A percentile compares a stretch with the other conserved stretches of the same genome.
phyloP scores from a whole-genome alignment of 2,888 invertebrate genomes.

The Phlogophora meticulosa region DNA sequence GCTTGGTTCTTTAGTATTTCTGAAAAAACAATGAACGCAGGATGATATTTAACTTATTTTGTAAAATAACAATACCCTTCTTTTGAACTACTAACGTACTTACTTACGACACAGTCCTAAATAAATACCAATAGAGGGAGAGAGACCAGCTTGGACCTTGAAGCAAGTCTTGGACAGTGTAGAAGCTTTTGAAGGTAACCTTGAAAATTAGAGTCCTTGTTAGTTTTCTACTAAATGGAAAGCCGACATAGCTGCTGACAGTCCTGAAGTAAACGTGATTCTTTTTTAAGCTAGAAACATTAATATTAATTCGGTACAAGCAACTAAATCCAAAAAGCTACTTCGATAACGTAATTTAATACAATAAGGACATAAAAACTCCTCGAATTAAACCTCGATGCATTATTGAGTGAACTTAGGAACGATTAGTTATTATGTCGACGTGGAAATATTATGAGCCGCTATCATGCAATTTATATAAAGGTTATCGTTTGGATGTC shows the following conservation, averaged over 20 bases:
- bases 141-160: too few species aligned
- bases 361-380: not conserved
- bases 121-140: too few species aligned
- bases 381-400: too few species aligned
- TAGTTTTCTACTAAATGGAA: not conserved
- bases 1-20: too few species aligned
- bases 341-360: not conserved
- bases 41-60: too few species aligned
- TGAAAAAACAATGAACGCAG: too few species aligned
- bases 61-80: too few species aligned
- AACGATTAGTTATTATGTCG: conserved; percentile 40
- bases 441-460: conserved; percentile 61
- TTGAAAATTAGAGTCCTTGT: too few species aligned
- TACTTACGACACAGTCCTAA: too few species aligned
- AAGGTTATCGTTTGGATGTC: conserved; percentile 70
- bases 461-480: conserved; percentile 68
- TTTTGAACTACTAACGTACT: too few species aligned
- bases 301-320: not conserved
- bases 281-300: not conserved
- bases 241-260: not conserved
- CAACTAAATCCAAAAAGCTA: conserved; percentile 42
- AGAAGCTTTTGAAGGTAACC: not conserved
- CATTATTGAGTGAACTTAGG: conserved; percentile 37
- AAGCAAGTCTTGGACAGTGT: not conserved
- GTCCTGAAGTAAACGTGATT: not conserved